Percentiles rank a stretch among this genome's conserved stretches.
These are phyloP conservation scores for Panurus biarmicus DNA, from an alignment of 2,113 vertebrate genomes.

Conservation along the genomic window DNA sequence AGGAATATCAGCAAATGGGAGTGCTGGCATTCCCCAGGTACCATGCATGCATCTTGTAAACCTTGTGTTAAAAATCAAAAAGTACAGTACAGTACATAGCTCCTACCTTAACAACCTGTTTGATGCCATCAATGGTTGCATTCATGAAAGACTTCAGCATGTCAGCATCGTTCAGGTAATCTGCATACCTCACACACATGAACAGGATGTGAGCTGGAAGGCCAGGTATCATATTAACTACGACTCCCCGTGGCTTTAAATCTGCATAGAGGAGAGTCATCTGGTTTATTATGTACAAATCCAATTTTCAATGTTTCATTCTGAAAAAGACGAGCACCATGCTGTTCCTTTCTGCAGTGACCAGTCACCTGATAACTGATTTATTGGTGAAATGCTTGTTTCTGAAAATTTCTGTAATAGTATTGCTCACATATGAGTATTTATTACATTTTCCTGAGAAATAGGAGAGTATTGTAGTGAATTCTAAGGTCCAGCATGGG, in stretches of 20 bases:
- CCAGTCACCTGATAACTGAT: neutral
- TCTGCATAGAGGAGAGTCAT: slow-evolving; percentile 66
- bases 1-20: neutral
- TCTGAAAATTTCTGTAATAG: neutral
- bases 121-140: slow-evolving; percentile 78
- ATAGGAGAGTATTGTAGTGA: neutral
- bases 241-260: slow-evolving; percentile 89
- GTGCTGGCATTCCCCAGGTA: neutral
- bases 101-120: slow-evolving; percentile 84
- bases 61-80: neutral
- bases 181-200: slow-evolving; percentile 91
- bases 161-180: slow-evolving; percentile 83
- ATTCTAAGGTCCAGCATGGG: neutral
- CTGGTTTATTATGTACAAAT: neutral
- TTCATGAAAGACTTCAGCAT: slow-evolving; percentile 92
- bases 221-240: slow-evolving; percentile 88
- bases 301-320: neutral
- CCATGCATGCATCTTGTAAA: neutral
- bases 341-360: neutral
- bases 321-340: neutral
- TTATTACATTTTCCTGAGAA: neutral
- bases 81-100: neutral
- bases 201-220: slow-evolving; percentile 89
- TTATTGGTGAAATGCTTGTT: neutral
- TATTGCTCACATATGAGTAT: neutral